These are phyloP conservation scores for Zoroaster sp. DNA, from an alignment of 53 echinoderm and acorn worm species.

Conservation along the genomic window DNA sequence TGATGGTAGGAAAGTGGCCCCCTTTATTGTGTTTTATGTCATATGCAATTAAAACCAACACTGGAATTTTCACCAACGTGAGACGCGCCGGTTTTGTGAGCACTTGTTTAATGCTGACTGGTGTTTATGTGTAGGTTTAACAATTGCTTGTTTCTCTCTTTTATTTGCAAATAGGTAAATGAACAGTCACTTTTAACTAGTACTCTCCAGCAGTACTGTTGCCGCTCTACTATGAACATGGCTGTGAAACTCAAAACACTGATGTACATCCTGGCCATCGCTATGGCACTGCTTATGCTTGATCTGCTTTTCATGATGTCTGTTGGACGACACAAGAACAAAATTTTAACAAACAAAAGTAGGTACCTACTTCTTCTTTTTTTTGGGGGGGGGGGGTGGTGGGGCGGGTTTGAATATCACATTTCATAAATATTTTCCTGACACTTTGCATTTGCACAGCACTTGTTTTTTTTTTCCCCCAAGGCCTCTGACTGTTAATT, in stretches of 20 bases:
- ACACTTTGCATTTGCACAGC: not conserved
- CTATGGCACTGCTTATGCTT: constrained; percentile 53
- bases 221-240: not conserved
- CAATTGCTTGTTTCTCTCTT: no score
- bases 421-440: not conserved
- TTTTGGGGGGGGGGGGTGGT: no score
- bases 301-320: constrained; percentile 26
- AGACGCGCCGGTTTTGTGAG: no score
- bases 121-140: no score
- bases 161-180: no score
- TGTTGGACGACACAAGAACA: not conserved
- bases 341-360: not conserved
- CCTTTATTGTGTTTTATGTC: no score
- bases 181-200: constrained; percentile 11
- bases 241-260: constrained; percentile 38
- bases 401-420: no score
- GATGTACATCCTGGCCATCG: constrained; percentile 60
- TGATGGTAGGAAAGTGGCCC: no score
- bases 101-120: no score
- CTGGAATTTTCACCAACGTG: no score
- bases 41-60: no score
- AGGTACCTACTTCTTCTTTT: no score
- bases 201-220: constrained; percentile 21
- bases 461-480: not conserved
- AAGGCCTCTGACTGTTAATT: not conserved